A percentile compares a stretch with the other conserved stretches of the same genome.
These are phyloP conservation scores for Hippotragus niger DNA, from an alignment of 2,113 vertebrate genomes.

Conservation along the genomic window DNA sequence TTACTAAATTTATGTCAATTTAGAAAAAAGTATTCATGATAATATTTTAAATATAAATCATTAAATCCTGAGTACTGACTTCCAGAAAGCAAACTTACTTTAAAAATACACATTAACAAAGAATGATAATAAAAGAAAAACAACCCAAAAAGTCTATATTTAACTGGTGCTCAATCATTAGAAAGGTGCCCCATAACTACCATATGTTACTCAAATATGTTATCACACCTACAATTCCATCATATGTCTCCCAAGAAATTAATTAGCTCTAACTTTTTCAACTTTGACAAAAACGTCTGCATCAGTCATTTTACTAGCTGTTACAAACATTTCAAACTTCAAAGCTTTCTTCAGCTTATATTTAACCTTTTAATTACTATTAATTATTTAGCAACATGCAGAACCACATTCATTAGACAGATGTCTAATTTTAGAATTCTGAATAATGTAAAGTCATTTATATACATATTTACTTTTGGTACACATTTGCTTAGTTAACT, in stretches of 20 bases:
- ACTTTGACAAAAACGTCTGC: constrained; percentile 89
- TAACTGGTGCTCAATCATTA: constrained; percentile 86
- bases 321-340: constrained; percentile 84
- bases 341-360: constrained; percentile 83
- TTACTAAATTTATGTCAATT: constrained; percentile 23
- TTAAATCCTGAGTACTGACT: constrained; percentile 20
- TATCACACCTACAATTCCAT: constrained; percentile 88
- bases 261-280: constrained; percentile 89
- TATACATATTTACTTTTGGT: constrained; percentile 69
- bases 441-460: constrained; percentile 66
- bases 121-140: constrained; percentile 78
- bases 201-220: constrained; percentile 90
- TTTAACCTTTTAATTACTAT: constrained; percentile 88
- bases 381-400: constrained; percentile 82
- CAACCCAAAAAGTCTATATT: constrained; percentile 80
- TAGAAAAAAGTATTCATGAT: constrained; percentile 28
- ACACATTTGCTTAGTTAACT: constrained; percentile 42
- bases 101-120: constrained; percentile 78
- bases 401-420: constrained; percentile 79
- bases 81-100: constrained; percentile 67
- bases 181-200: constrained; percentile 87
- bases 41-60: constrained; percentile 56
- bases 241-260: constrained; percentile 89
- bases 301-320: constrained; percentile 84
- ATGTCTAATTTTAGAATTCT: constrained; percentile 78